Percentiles rank a stretch among this genome's conserved stretches.
These are phyloP conservation scores for Palythoa caribaeorum DNA, from an alignment of 92 coral and sea anemone genomes.

Conservation along the genomic window DNA sequence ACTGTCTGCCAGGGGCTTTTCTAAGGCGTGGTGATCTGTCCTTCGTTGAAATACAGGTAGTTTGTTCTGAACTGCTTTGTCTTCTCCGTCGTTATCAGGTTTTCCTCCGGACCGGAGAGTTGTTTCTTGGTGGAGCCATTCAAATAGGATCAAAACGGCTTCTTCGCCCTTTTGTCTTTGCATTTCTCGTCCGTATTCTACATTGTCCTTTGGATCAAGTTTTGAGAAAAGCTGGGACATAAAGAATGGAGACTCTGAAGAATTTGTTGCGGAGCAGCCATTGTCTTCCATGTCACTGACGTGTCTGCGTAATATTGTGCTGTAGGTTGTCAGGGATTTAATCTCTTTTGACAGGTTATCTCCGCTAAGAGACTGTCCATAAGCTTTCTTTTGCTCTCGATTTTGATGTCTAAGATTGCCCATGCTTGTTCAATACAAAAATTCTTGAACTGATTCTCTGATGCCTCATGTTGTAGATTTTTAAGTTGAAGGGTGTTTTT, in stretches of 20 bases:
- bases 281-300: constrained; percentile 67
- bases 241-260: constrained; percentile 64
- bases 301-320: constrained; percentile 41
- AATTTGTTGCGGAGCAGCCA: constrained; percentile 45
- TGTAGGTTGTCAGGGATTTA: constrained; percentile 58
- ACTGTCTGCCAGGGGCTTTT: constrained; percentile 31
- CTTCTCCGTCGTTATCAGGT: constrained; percentile 26
- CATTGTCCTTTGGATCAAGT: constrained; percentile 58
- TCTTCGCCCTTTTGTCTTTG: constrained; percentile 56
- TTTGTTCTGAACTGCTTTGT: constrained; percentile 26
- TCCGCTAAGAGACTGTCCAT: constrained; percentile 67
- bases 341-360: constrained; percentile 66
- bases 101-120: constrained; percentile 67
- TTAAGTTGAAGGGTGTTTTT: too few relatives aligned
- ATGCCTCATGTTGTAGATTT: too few relatives aligned
- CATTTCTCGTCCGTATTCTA: constrained; percentile 62
- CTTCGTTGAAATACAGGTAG: neutral
- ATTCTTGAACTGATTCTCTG: too few relatives aligned
- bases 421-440: too few relatives aligned
- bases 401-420: constrained; percentile 32
- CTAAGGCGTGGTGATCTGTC: constrained; percentile 17
- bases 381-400: constrained; percentile 68
- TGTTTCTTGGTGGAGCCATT: constrained; percentile 75
- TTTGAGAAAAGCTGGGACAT: constrained; percentile 65
- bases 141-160: constrained; percentile 58